These are phyloP conservation scores for Drosophila infuscata DNA, from an alignment of 2,888 invertebrate genomes.

Conservation along the genomic window DNA sequence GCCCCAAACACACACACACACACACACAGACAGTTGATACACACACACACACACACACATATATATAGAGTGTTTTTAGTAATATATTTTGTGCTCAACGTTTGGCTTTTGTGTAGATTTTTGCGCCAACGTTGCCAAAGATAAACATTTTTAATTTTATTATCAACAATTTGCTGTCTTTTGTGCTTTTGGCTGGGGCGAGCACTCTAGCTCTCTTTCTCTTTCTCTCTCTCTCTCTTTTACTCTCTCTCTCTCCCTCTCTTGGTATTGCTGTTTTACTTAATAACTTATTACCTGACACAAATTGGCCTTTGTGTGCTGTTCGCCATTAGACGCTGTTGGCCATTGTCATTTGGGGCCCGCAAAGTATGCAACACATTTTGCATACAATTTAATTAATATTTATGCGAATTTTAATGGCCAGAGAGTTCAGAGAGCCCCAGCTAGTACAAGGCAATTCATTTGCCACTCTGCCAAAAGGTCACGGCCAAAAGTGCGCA, in stretches of 20 bases:
- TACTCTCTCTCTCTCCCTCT: not conserved
- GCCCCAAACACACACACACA: slow-evolving; percentile 31
- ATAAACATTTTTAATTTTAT: slow-evolving; percentile 79
- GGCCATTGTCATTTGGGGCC: slow-evolving; percentile 33
- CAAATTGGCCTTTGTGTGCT: slow-evolving; percentile 51
- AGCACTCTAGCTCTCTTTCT: not conserved
- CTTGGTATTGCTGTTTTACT: slow-evolving; percentile 41
- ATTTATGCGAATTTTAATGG: slow-evolving; percentile 72
- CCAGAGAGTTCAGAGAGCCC: slow-evolving; percentile 15
- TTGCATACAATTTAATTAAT: slow-evolving; percentile 74
- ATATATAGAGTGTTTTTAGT: slow-evolving; percentile 38
- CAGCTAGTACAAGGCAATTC: slow-evolving; percentile 42
- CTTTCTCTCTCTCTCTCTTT: not conserved
- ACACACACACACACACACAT: slow-evolving; percentile 11
- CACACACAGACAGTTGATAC: not conserved
- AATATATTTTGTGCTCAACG: slow-evolving; percentile 53
- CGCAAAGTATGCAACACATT: slow-evolving; percentile 75
- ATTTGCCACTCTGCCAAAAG: slow-evolving; percentile 65
- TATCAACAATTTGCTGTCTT: slow-evolving; percentile 67
- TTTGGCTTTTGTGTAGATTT: slow-evolving; percentile 58
- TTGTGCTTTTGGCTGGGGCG: slow-evolving; percentile 22
- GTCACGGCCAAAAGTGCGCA: slow-evolving; percentile 78
- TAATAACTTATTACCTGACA: slow-evolving; percentile 71
- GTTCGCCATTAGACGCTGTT: slow-evolving; percentile 37
- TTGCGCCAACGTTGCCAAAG: slow-evolving; percentile 45